A percentile compares a stretch with the other conserved stretches of the same genome.
Conservation (phyloP, 2,888 invertebrate genomes). For the Nesidiocoris tenuis region DNA sequence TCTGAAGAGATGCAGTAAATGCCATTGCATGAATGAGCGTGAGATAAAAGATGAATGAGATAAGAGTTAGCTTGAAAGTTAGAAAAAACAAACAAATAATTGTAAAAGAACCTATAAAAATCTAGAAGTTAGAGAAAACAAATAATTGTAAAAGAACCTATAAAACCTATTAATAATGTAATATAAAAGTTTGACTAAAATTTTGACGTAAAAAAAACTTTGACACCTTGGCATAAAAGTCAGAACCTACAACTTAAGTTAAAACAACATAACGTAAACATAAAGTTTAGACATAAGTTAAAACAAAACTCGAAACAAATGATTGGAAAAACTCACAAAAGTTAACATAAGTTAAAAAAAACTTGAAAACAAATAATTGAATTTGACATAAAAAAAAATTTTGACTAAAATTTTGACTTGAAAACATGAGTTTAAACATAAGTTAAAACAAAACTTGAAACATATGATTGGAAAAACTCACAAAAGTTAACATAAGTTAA, state of each 20-base stretch:
- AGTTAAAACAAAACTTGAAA: not conserved
- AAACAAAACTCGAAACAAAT: no score
- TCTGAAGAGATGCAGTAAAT: not conserved
- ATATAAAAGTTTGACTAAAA: no score
- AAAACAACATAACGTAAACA: no score
- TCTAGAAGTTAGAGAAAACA: not conserved
- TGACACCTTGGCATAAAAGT: no score
- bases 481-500: not conserved
- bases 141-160: no score
- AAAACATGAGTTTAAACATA: not conserved
- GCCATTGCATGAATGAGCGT: not conserved
- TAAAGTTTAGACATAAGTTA: no score
- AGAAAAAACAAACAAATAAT: not conserved
- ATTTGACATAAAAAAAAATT: not conserved
- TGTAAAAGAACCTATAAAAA: not conserved
- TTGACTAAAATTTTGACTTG: not conserved
- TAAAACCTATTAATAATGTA: no score
- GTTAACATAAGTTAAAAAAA: not conserved
- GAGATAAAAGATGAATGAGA: not conserved
- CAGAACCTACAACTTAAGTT: no score
- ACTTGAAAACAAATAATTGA: not conserved
- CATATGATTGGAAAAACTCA: not conserved
- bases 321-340: no score
- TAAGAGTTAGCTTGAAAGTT: not conserved
- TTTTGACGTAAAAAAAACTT: no score